Evolutionary conservation across 2,113 vertebrate genomes (phyloP).

Genomic region (Dunckerocampus dactyliophorus): DNA sequence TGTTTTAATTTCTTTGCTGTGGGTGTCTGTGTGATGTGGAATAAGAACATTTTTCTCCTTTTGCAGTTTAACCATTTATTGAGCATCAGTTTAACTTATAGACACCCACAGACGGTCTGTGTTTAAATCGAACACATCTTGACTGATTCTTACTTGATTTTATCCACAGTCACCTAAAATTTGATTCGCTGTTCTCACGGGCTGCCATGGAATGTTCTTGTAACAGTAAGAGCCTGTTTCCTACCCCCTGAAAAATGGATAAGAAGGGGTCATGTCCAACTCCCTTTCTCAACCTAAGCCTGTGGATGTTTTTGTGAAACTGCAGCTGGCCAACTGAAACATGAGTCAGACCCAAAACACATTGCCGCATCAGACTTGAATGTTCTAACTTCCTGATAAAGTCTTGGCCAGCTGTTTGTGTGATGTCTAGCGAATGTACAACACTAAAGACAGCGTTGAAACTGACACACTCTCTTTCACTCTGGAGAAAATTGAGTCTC

Average conservation of each 20-base stretch:
- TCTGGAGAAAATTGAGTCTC: slow-evolving; percentile 24
- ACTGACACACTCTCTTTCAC: slow-evolving; percentile 2
- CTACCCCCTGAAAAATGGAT: slow-evolving; percentile 14
- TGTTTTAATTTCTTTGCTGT: no score
- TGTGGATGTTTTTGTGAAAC: slow-evolving; percentile 22
- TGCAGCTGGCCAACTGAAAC: slow-evolving; percentile 24
- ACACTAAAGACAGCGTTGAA: neutral
- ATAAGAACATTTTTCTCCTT: no score
- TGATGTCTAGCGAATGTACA: slow-evolving; percentile 1
- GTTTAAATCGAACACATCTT: neutral
- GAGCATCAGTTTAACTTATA: no score
- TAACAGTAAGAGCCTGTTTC: slow-evolving; percentile 28
- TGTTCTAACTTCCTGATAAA: slow-evolving; percentile 21
- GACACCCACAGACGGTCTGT: no score
- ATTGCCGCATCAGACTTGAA: slow-evolving; percentile 14
- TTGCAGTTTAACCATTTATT: no score
- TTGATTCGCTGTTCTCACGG: slow-evolving; percentile 3
- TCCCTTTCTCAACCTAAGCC: slow-evolving; percentile 4
- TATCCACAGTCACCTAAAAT: slow-evolving; percentile 6
- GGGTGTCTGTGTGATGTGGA: no score
- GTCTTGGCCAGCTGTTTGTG: slow-evolving; percentile 2
- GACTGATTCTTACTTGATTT: neutral
- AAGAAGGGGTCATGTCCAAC: slow-evolving; percentile 1
- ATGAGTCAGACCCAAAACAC: slow-evolving; percentile 23
- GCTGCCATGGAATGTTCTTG: neutral